phyloP scores from a whole-genome alignment of 2,113 vertebrate genomes.

The Pseudorectes ferrugineus region DNA sequence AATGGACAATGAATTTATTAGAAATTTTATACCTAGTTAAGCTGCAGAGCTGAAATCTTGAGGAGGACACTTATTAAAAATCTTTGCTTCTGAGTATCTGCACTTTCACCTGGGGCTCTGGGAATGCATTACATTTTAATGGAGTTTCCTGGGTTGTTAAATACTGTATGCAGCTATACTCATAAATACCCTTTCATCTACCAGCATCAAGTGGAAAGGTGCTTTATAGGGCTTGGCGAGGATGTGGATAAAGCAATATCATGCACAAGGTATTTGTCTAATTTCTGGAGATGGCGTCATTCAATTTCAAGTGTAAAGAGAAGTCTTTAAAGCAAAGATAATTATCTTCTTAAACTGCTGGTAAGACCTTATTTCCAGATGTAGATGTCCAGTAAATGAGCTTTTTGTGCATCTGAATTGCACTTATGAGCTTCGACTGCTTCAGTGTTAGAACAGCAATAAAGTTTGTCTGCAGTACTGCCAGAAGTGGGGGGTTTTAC shows the following conservation, averaged over 20 bases:
- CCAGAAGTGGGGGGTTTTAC: neutral
- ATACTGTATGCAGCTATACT: neutral
- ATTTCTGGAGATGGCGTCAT: neutral
- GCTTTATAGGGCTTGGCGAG: neutral
- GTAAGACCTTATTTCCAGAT: neutral
- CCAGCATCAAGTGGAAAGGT: neutral
- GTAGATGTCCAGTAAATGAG: neutral
- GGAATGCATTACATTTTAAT: neutral
- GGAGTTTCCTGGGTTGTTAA: neutral
- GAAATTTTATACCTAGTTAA: neutral
- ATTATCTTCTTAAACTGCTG: neutral
- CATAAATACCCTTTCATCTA: neutral
- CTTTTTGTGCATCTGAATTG: neutral
- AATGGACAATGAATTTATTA: neutral
- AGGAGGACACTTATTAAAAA: neutral
- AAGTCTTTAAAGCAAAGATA: neutral
- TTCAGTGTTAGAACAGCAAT: neutral
- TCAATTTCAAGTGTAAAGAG: neutral
- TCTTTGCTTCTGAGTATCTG: neutral
- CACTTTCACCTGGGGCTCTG: neutral
- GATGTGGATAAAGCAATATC: neutral
- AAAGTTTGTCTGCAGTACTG: neutral
- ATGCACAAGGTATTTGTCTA: neutral
- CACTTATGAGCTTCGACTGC: accelerated
- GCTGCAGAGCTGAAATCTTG: neutral